phyloP scores from a whole-genome alignment of 2,113 vertebrate species.

The Hucho hucho region DNA sequence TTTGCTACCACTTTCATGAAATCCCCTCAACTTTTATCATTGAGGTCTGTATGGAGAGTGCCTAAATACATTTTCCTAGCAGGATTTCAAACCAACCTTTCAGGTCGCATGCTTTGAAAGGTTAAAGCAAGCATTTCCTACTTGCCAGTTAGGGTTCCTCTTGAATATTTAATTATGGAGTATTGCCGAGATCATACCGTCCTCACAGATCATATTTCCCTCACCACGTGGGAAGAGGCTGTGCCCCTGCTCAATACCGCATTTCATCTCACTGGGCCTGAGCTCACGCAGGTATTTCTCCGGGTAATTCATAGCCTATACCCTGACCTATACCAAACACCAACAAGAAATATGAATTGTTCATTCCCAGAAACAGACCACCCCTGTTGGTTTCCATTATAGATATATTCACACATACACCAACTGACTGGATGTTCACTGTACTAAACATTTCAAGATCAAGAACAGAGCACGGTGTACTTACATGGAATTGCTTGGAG shows the following conservation, averaged over 20 bases:
- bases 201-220: constrained; percentile 64
- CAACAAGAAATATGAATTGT: constrained; percentile 42
- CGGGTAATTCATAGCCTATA: constrained; percentile 16
- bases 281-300: constrained; percentile 33
- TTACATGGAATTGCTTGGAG: too few relatives aligned
- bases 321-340: constrained; percentile 13
- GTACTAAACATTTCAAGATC: too few relatives aligned
- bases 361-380: constrained; percentile 53
- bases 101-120: constrained; percentile 47
- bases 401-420: constrained; percentile 16
- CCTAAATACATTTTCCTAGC: too few relatives aligned
- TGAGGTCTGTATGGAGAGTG: too few relatives aligned
- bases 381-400: constrained; percentile 19
- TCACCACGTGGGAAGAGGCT: constrained; percentile 22
- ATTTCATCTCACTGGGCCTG: constrained; percentile 22
- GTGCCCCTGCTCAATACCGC: not conserved
- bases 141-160: constrained; percentile 33
- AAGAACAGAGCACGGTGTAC: too few relatives aligned
- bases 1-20: too few relatives aligned
- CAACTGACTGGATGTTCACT: not conserved
- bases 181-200: constrained; percentile 59
- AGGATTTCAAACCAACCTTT: not conserved
- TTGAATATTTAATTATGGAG: constrained; percentile 53
- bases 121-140: constrained; percentile 49
- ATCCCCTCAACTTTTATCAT: too few relatives aligned